phyloP scores from a whole-genome alignment of 1,140 invertebrate genomes.

The Colletes latitarsis region DNA sequence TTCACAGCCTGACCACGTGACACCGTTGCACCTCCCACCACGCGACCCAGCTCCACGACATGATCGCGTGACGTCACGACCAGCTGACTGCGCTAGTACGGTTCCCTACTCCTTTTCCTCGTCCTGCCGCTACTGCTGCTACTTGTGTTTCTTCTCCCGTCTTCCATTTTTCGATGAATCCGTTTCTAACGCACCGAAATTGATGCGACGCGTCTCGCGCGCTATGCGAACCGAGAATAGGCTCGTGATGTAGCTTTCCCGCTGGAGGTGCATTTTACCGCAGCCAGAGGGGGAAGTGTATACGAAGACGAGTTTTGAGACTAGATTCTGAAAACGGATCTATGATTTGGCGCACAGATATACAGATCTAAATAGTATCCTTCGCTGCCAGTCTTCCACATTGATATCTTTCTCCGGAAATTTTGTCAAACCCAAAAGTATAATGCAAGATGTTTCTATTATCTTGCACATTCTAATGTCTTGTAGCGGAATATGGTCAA shows the following conservation, averaged over 20 bases:
- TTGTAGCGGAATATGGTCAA: neutral
- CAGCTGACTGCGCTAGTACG: constrained; percentile 74
- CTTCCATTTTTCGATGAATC: constrained; percentile 31
- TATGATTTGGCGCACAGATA: constrained; percentile 4
- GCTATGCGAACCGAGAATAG: constrained; percentile 17
- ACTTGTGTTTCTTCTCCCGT: constrained; percentile 17
- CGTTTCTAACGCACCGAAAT: constrained; percentile 25
- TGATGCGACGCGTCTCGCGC: constrained; percentile 7
- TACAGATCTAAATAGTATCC: neutral
- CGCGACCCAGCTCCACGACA: constrained; percentile 58
- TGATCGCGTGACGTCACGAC: constrained; percentile 74
- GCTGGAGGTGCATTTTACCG: neutral
- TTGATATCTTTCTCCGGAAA: neutral
- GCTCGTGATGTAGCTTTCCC: neutral
- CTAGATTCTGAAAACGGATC: constrained; percentile 5
- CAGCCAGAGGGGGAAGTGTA: neutral
- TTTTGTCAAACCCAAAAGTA: too few relatives aligned
- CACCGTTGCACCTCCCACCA: constrained; percentile 27
- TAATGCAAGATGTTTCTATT: too few relatives aligned
- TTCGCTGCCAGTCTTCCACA: too few relatives aligned
- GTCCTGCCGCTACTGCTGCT: constrained; percentile 15
- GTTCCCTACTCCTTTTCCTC: constrained; percentile 51
- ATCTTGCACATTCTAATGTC: too few relatives aligned
- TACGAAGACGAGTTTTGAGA: neutral
- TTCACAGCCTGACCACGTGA: constrained; percentile 61